Base-by-base conservation (phyloP, 2,888 invertebrate species). In the Zeuzera pyrina region DNA sequence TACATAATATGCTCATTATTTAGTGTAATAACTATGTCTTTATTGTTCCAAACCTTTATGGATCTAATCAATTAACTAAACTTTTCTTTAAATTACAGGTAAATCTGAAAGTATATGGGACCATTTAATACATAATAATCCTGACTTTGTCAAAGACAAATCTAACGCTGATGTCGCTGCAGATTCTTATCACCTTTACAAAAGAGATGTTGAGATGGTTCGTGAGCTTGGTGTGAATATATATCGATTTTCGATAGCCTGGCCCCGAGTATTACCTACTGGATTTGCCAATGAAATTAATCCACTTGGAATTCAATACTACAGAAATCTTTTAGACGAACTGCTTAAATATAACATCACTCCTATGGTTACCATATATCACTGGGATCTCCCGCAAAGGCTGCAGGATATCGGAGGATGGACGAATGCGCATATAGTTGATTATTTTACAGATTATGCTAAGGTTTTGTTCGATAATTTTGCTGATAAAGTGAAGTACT, bases 161-260 rank as follows among this genome's bases (percentile, higher is more conserved):
- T 77, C 85, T 1, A 89, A 86, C 33, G 90, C 86, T 0, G 89
- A 91, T 39, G 74, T 89, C 0, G 89, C 91, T 0, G 88, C 89
- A 15, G 89, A 91, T 56, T 90, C 89, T 8, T 91, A 90, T 52
- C 85, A 89, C 52, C 84, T 86, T 35, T 89, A 87, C 57, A 86
- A 86, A 37, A 72, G 86, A 24, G 90, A 90, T 54, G 87, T 86
- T 0, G 77, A 87, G 61, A 85, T 89, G 81, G 64, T 89, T 2
- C 79, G 76, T 29, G 85, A 88, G 40, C 62, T 90, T 2, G 87
- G 88, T 7, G 89, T 89, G 0, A 71, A 88, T 43, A 85, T 88
- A 38, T 91, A 91, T 61, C 83, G 91, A 24, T 91, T 91, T 61
- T 91, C 91, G 1, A 83, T 91, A 45, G 87, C 92, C 0, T 94